Percentiles rank a stretch among this genome's conserved stretches.
phyloP scores from a whole-genome alignment of 2,113 vertebrate genomes.

The Plecotus auritus region DNA sequence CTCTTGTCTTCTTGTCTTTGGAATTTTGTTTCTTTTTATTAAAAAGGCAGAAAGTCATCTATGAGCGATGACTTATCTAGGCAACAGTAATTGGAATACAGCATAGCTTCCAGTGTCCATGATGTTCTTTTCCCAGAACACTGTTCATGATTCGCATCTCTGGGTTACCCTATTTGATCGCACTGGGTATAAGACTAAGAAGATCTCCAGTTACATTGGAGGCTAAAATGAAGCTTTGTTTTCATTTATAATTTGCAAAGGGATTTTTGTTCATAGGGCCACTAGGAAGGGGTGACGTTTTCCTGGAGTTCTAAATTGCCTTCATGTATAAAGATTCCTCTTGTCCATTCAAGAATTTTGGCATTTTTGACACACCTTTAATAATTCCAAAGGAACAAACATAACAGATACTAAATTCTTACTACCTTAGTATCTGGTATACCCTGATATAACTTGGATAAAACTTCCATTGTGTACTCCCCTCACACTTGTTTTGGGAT shows the following conservation, averaged over 20 bases:
- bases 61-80: neutral
- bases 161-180: neutral
- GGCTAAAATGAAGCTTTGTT: constrained; percentile 21
- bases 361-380: neutral
- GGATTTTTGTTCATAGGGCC: neutral
- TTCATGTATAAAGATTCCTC: neutral
- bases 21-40: constrained; percentile 25
- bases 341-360: neutral
- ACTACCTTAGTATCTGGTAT: neutral
- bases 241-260: constrained; percentile 21
- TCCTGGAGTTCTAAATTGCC: neutral
- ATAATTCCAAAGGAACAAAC: neutral
- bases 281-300: neutral
- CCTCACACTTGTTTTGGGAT: neutral
- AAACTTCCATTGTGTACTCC: neutral
- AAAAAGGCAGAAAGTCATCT: neutral
- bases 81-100: constrained; percentile 26
- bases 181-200: neutral
- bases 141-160: constrained; percentile 11
- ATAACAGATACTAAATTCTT: neutral
- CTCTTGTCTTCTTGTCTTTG: neutral
- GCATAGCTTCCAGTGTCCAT: neutral
- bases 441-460: neutral
- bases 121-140: neutral
- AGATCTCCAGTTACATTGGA: neutral